These are phyloP conservation scores for Crossaster papposus DNA, from an alignment of 53 echinoderm and acorn worm genomes.

Conservation along the genomic window DNA sequence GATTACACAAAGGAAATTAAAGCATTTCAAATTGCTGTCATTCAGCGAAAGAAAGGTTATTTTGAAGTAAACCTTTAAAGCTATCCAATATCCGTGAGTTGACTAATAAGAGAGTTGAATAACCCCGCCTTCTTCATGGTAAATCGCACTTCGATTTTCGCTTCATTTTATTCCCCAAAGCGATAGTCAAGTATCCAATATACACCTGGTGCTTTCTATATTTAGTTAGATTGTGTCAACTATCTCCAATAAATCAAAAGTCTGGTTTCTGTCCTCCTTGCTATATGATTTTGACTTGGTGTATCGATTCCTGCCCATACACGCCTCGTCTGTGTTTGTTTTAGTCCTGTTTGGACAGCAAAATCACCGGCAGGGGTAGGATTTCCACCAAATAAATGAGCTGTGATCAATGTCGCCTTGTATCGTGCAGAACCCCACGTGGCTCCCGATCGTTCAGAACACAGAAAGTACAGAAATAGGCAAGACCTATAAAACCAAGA, in stretches of 20 bases:
- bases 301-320: neutral
- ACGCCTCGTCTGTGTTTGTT: neutral
- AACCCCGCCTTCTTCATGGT: neutral
- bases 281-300: neutral
- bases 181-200: neutral
- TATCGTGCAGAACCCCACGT: neutral
- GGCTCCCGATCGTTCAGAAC: neutral
- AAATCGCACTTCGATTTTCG: neutral
- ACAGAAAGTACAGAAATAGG: neutral
- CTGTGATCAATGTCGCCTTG: neutral
- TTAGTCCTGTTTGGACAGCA: neutral
- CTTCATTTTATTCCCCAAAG: neutral
- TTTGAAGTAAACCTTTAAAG: too few species aligned
- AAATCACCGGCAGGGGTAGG: neutral
- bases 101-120: too few species aligned
- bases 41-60: too few species aligned
- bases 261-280: neutral
- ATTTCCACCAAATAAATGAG: neutral
- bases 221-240: neutral
- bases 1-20: too few species aligned
- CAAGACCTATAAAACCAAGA: too few species aligned
- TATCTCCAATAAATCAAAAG: neutral
- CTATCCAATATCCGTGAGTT: too few species aligned
- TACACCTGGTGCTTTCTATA: neutral
- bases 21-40: too few species aligned